These are phyloP conservation scores for Yponomeuta plumbellus DNA, from an alignment of 2,888 invertebrate species.

Conservation along the genomic window DNA sequence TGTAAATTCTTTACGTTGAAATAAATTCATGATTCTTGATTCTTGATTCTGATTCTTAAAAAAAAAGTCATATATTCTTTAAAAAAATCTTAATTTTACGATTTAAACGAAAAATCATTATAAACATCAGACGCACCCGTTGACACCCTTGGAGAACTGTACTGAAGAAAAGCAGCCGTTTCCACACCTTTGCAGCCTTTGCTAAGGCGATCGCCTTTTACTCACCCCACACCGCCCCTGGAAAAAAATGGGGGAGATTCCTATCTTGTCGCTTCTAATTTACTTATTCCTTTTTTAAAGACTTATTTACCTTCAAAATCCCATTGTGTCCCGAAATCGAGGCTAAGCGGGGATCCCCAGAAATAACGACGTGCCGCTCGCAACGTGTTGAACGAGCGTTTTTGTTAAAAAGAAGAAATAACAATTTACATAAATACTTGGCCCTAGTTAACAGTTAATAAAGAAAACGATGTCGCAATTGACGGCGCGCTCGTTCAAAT, in stretches of 20 bases:
- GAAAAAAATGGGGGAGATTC: constrained; percentile 82
- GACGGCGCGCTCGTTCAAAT: constrained; percentile 56
- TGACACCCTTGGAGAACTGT: too few relatives aligned
- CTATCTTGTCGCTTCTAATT: constrained; percentile 87
- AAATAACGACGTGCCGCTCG: constrained; percentile 58
- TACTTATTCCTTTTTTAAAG: constrained; percentile 86
- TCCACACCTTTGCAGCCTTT: constrained; percentile 43
- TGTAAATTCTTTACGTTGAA: too few relatives aligned
- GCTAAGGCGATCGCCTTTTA: constrained; percentile 71
- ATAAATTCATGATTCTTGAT: too few relatives aligned
- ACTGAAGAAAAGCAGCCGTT: constrained; percentile 10
- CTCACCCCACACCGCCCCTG: constrained; percentile 59
- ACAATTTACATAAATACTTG: constrained; percentile 76
- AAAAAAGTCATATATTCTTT: too few relatives aligned
- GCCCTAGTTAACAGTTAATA: constrained; percentile 76
- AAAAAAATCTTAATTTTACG: too few relatives aligned
- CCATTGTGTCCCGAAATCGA: constrained; percentile 67
- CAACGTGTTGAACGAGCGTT: constrained; percentile 71
- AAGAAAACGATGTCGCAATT: constrained; percentile 71
- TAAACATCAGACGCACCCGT: too few relatives aligned
- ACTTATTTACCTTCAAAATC: constrained; percentile 83
- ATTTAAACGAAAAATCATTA: too few relatives aligned
- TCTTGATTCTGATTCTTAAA: too few relatives aligned
- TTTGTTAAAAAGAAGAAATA: constrained; percentile 71
- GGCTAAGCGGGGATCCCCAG: constrained; percentile 49